Percentiles rank a stretch among this genome's conserved stretches.
These are phyloP conservation scores for Paralvinella palmiformis DNA, from an alignment of 1,140 invertebrate species.

Conservation along the genomic window DNA sequence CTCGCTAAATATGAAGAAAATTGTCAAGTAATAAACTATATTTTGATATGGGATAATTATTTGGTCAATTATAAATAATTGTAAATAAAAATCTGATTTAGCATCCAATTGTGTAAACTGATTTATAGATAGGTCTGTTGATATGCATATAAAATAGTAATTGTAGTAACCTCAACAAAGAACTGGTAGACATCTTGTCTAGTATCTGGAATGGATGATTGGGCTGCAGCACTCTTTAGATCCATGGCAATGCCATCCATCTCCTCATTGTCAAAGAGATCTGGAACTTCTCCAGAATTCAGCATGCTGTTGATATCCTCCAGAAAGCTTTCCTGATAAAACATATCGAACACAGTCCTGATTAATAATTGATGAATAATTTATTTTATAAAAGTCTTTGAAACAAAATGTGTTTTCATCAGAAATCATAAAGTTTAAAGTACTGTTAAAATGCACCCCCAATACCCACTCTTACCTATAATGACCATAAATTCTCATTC, in stretches of 20 bases:
- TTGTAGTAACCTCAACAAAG: slow-evolving; percentile 31
- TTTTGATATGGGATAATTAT: not conserved
- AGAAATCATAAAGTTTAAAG: too few relatives aligned
- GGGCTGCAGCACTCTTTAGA: slow-evolving; percentile 39
- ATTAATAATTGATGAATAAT: too few relatives aligned
- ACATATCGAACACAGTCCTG: too few relatives aligned
- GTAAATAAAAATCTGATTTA: not conserved
- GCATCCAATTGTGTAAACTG: not conserved
- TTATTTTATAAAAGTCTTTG: too few relatives aligned
- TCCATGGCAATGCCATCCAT: slow-evolving; percentile 47
- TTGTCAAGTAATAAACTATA: not conserved
- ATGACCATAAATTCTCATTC: too few relatives aligned
- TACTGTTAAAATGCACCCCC: too few relatives aligned
- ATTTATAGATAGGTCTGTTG: not conserved
- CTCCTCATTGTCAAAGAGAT: slow-evolving; percentile 50
- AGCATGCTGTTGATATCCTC: slow-evolving; percentile 50
- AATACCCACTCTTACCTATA: too few relatives aligned
- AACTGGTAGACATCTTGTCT: slow-evolving; percentile 41
- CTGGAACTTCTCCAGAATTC: slow-evolving; percentile 49
- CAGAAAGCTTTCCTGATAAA: slow-evolving; percentile 44
- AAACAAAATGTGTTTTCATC: too few relatives aligned
- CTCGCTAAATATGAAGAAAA: slow-evolving; percentile 49
- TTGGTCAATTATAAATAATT: not conserved
- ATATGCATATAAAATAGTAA: not conserved
- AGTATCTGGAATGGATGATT: slow-evolving; percentile 43